A percentile compares a stretch with the other conserved stretches of the same genome.
Conservation (phyloP, 2,888 invertebrate species). For the Disparrhopalites patrizii region DNA sequence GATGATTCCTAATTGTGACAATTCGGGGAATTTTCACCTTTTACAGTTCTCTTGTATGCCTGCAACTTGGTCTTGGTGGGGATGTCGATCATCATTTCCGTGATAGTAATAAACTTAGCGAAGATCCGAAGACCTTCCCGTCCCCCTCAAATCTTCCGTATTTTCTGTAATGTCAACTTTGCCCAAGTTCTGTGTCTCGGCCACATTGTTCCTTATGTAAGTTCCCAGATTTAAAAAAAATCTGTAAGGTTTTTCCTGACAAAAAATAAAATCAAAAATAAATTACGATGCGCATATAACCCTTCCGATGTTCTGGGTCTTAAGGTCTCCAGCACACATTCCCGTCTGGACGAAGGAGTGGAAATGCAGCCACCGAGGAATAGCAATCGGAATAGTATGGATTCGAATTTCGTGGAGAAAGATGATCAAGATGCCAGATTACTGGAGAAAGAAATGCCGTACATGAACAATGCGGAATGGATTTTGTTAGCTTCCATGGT, state of each 20-base stretch:
- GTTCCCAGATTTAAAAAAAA: no score
- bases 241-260: no score
- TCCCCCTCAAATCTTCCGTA: conserved; percentile 52
- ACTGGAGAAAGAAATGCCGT: conserved; percentile 33
- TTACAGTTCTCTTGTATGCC: conserved; percentile 59
- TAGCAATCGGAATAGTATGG: conserved; percentile 29
- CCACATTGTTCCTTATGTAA: conserved; percentile 48
- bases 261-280: no score
- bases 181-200: conserved; percentile 49
- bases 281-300: no score
- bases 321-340: conserved; percentile 46
- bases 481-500: conserved; percentile 45
- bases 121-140: conserved; percentile 54
- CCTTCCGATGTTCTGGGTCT: not conserved
- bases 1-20: no score
- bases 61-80: conserved; percentile 56
- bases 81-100: conserved; percentile 57
- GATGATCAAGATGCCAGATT: conserved; percentile 37
- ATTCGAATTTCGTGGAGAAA: conserved; percentile 31
- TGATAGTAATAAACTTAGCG: conserved; percentile 57
- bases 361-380: conserved; percentile 42
- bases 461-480: conserved; percentile 46
- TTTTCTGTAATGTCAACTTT: conserved; percentile 47
- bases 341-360: conserved; percentile 45
- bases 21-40: no score